Percentiles rank a stretch among this genome's conserved stretches.
phyloP scores from a whole-genome alignment of 2,797 vertebrate genomes.

The Mus caroli region DNA sequence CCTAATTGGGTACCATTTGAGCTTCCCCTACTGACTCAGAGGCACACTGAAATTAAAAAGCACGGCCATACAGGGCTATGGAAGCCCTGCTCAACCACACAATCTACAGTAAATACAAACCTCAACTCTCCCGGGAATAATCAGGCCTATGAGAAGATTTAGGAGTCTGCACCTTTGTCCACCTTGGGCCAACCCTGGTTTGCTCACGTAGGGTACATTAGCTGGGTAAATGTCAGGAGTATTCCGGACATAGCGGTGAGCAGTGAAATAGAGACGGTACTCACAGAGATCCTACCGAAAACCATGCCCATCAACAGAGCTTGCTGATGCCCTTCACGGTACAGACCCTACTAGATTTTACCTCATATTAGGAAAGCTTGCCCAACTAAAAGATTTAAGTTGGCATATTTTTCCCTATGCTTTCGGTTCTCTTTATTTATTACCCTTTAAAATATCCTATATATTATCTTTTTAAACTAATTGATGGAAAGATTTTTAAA shows the following conservation, averaged over 20 bases:
- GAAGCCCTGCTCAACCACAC: neutral
- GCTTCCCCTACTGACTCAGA: neutral
- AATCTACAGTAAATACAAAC: neutral
- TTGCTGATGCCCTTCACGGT: neutral
- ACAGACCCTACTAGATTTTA: neutral
- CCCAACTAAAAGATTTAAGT: neutral
- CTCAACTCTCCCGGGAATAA: neutral
- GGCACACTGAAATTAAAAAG: neutral
- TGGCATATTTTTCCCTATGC: neutral
- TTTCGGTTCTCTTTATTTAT: neutral
- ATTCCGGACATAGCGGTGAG: neutral
- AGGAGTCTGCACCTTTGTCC: neutral
- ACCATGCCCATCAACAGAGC: too few species aligned
- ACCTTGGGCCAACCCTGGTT: neutral
- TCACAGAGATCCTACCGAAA: neutral
- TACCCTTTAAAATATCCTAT: neutral
- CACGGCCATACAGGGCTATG: neutral
- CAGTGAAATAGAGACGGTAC: neutral
- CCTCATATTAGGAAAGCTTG: neutral
- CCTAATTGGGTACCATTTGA: neutral
- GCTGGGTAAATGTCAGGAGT: neutral
- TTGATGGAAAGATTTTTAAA: neutral
- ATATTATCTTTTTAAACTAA: neutral
- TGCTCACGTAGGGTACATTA: neutral
- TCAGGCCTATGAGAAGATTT: neutral